Evolutionary conservation across 2,888 invertebrate genomes (phyloP), one percentile per base, ranked within the genome.

Genomic region (Coelopa pilipes): DNA sequence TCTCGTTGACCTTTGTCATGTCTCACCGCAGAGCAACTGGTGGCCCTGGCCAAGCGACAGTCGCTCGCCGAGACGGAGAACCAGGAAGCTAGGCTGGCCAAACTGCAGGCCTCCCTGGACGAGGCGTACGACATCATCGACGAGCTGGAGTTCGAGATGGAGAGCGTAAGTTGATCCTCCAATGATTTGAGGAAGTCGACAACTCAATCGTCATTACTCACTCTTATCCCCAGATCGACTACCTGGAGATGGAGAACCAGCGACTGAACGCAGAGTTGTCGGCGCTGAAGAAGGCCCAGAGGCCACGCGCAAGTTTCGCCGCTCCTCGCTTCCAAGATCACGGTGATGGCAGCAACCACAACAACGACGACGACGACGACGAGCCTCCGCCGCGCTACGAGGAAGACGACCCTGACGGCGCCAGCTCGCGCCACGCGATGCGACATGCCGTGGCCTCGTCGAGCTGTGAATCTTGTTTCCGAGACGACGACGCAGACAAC

Each of bases 111-210:
- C 21, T 81, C 83, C 0, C 74, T 87, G 17, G 81, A 84, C 50
- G 83, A 86, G 75, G 82, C 87, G 10, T 82, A 82, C 47, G 86
- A 87, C 73, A 85, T 84, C 45, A 87, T 86, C 63, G 86, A 86
- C 78, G 86, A 83, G 80, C 84, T 87, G 80, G 86, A 86, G 75
- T 86, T 86, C 75, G 86, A 86, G 75, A 77, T 86, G 75, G 86
- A 86, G 55, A 87, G 86, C 75, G 86, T 87, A 80, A 79, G 81
- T 76, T 15, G 21, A 24, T 0, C 46, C 47, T 19, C 10, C 15
- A 34, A 0, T 62, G 1, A 63, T 9, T 45, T 15, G 15, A 63
- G 17, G 63, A 63, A 45, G 9, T 59, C 5, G 7, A 21, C 24
- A 15, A 10, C 7, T 15, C 1, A 46, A 0, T 46, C 17, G 10